Base-by-base conservation (phyloP, 2,113 vertebrate species). In the Phoxinus phoxinus region DNA sequence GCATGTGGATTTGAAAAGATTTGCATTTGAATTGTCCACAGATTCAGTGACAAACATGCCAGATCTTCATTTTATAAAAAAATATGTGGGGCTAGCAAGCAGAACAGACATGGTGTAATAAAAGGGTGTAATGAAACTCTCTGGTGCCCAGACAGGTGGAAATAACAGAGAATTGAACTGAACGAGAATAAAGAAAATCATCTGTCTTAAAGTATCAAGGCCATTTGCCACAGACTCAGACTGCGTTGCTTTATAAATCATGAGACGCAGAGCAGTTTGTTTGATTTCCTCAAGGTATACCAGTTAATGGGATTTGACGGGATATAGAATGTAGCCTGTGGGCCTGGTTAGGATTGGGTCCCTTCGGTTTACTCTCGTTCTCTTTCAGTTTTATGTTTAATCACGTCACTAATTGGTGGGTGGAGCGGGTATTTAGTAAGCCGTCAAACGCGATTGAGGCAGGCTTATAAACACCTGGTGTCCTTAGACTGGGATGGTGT, bases 121-220 rank as follows among this genome's bases (percentile, higher is more conserved):
- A 78, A 35, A 78, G n/a, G n/a, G n/a, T n/a, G n/a, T n/a, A 79
- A 79, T 77, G 48, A 25, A 65, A 19, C 19, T 61, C 78, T 81
- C 23, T 46, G 23, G n/a, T 27, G 37, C 78, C 17, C 35, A 11
- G 35, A 63, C 58, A 63, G 78, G 58, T 63, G 23, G 17, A 63
- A 81, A 80, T 53, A 63, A 44, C 35, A 63, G 27, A 30, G 4
- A 25, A 53, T 53, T 51, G 15, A 76, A 25, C 74, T 32, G 74
- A 63, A 41, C 4, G 25, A 81, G 37, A 17, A 63, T 46, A 81
- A 19, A 63, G 37, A 63, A 63, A 65, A 61, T 32, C 27, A 58
- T 59, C 12, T 37, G 3, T 63, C n/a, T 63, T 65, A 19, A 76
- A 51, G 37, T 27, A 65, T 44, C 23, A 63, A 17, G 3, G 35